Conservation (phyloP, 2,113 vertebrate genomes). For the Ranitomeya imitator region DNA sequence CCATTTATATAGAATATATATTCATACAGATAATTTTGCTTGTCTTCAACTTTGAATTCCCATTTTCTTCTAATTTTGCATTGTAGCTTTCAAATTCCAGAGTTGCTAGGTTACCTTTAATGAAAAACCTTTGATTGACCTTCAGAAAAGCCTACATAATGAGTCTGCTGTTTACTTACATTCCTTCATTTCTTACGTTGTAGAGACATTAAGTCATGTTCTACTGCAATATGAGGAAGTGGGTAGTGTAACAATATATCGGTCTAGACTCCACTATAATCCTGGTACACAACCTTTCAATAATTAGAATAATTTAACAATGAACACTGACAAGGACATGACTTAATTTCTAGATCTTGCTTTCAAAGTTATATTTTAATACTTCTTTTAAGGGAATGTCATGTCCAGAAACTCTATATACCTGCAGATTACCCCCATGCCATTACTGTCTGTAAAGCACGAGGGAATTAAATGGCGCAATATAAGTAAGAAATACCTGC, state of each 20-base stretch:
- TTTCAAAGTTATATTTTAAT: neutral
- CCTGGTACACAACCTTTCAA: neutral
- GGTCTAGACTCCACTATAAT: constrained; percentile 19
- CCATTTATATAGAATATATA: no score
- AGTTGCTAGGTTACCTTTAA: neutral
- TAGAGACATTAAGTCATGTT: constrained; percentile 33
- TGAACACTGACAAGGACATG: neutral
- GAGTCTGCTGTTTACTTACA: constrained; percentile 16
- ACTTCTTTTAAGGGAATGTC: no score
- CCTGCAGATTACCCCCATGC: no score
- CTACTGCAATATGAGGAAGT: constrained; percentile 30
- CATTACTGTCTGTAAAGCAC: no score
- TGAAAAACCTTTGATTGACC: neutral
- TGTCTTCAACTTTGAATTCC: no score
- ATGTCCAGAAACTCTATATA: no score
- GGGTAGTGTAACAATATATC: constrained; percentile 29
- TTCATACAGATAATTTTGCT: no score
- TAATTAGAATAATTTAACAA: constrained; percentile 18
- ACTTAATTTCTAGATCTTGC: neutral
- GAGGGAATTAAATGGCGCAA: no score
- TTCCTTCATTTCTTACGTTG: constrained; percentile 17
- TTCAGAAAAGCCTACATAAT: neutral
- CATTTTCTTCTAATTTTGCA: neutral
- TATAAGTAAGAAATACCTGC: no score
- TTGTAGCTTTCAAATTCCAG: neutral